A percentile compares a stretch with the other conserved stretches of the same genome.
Evolutionary conservation across 2,113 vertebrate genomes (phyloP).

Genomic region (Pitta sordida): DNA sequence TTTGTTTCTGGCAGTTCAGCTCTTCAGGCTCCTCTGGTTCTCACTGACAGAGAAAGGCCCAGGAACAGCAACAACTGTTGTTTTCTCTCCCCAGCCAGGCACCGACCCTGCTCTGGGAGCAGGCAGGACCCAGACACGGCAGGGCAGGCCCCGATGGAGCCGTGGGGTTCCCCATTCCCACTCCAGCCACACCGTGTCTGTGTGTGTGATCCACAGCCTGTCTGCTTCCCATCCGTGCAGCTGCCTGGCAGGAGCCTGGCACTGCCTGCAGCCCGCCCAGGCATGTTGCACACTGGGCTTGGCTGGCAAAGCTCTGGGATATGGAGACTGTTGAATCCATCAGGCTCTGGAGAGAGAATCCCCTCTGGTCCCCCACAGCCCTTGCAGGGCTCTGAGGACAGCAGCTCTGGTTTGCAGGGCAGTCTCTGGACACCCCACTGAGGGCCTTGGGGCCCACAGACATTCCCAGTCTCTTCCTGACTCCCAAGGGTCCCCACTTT

Average conservation of each 20-base stretch:
- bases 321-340: fast-evolving
- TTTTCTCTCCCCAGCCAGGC: background rate
- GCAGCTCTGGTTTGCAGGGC: background rate
- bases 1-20: background rate
- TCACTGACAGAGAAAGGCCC: background rate
- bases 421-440: background rate
- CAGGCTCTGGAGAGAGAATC: background rate
- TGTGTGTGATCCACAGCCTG: background rate
- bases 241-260: background rate
- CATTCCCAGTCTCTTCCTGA: background rate
- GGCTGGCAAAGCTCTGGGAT: background rate
- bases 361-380: background rate
- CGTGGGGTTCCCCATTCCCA: fast-evolving
- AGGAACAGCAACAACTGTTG: background rate
- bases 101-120: background rate
- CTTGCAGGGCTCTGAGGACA: background rate
- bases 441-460: background rate
- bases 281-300: background rate
- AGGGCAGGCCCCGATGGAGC: fast-evolving
- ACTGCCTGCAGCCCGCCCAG: conserved; percentile 14
- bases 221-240: background rate
- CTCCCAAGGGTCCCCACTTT: background rate
- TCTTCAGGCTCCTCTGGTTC: background rate
- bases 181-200: background rate
- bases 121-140: background rate